Conservation (phyloP, 2,888 invertebrate genomes). For the Orchesella flavescens region DNA sequence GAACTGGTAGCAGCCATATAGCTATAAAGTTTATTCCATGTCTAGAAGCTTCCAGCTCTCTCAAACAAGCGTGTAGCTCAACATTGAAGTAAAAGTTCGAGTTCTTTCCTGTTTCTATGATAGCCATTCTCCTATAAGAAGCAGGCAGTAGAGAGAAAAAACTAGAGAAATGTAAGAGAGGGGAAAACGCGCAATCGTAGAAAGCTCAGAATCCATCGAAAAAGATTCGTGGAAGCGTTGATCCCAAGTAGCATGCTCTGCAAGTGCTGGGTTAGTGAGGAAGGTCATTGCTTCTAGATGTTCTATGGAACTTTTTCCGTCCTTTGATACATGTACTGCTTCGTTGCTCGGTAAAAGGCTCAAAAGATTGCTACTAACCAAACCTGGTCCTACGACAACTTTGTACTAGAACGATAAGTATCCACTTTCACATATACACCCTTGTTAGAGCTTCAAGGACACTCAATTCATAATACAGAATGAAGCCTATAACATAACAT, state of each 20-base stretch:
- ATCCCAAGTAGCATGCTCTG: background rate
- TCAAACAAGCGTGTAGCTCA: background rate
- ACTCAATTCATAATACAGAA: background rate
- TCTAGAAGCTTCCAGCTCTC: background rate
- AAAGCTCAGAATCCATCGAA: background rate
- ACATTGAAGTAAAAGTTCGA: background rate
- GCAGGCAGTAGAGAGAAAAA: background rate
- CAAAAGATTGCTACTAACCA: background rate
- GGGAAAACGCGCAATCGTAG: constrained; percentile 19
- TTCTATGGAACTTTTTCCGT: background rate
- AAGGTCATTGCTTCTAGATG: background rate
- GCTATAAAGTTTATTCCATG: background rate
- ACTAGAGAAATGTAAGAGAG: background rate
- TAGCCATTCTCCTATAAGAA: background rate
- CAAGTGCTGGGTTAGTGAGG: background rate
- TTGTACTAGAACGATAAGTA: background rate
- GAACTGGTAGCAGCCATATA: background rate
- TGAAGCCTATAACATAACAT: too few relatives aligned
- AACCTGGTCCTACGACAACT: background rate
- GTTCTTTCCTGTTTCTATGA: too few relatives aligned
- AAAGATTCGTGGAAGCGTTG: constrained; percentile 27
- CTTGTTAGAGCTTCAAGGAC: background rate
- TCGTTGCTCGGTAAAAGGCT: background rate
- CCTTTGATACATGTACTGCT: background rate
- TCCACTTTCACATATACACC: background rate